phyloP scores from a whole-genome alignment of 2,797 vertebrate genomes.

The Microctenopoma lineatum region DNA sequence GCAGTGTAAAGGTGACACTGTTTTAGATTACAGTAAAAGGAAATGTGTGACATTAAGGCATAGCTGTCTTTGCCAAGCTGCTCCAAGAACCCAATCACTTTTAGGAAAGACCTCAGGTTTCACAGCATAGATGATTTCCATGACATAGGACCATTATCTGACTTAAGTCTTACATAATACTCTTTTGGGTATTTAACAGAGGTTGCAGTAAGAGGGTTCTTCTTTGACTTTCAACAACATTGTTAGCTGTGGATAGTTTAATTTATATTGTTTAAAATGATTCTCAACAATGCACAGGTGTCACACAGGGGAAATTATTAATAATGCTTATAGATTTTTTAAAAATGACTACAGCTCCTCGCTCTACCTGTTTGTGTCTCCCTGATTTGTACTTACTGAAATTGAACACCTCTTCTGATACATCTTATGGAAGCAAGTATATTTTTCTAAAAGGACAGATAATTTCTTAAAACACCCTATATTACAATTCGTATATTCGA shows the following conservation, averaged over 20 bases:
- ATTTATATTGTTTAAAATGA: slow-evolving; percentile 2
- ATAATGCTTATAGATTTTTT: neutral
- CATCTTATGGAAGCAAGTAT: neutral
- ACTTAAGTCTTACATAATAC: slow-evolving; percentile 36
- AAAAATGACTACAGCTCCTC: neutral
- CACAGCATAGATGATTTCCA: slow-evolving; percentile 41
- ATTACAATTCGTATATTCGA: neutral
- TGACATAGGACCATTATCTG: slow-evolving; percentile 30
- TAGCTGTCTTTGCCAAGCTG: slow-evolving; percentile 29
- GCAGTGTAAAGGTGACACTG: no score
- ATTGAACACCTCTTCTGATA: slow-evolving; percentile 2
- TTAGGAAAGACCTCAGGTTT: slow-evolving; percentile 50
- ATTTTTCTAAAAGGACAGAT: slow-evolving; percentile 13
- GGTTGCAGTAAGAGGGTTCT: neutral
- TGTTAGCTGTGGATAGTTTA: neutral
- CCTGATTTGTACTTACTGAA: slow-evolving; percentile 1
- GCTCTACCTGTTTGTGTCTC: neutral
- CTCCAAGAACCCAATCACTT: slow-evolving; percentile 37
- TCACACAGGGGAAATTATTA: neutral
- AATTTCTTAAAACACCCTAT: neutral
- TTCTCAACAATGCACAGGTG: slow-evolving; percentile 6
- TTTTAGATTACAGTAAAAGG: slow-evolving; percentile 40
- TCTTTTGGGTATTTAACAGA: neutral
- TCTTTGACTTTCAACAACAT: neutral
- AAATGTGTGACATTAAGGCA: slow-evolving; percentile 45